Evolutionary conservation across 2,797 vertebrate species (phyloP).

Genomic region (Gymnopithys bicolor): DNA sequence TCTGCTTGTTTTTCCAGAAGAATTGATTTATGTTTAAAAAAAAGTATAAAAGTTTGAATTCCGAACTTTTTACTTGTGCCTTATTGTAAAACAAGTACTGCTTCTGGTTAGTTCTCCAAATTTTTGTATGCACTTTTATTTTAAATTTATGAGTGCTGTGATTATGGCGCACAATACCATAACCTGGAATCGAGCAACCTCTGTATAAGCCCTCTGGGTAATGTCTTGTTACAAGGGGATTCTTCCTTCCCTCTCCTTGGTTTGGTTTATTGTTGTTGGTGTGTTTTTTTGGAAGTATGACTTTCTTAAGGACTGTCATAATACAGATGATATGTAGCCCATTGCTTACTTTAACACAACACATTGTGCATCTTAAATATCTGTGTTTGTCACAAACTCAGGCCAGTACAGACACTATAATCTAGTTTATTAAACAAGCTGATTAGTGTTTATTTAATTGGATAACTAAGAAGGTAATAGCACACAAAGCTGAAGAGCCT

Average conservation of each 20-base stretch:
- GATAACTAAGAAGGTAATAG: not conserved
- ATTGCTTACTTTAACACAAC: not conserved
- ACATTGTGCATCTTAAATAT: not conserved
- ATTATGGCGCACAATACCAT: not conserved
- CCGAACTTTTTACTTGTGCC: not conserved
- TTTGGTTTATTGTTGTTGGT: not conserved
- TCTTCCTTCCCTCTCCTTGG: not conserved
- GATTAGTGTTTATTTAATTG: constrained; percentile 24
- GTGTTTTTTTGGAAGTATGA: not conserved
- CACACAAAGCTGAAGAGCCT: not conserved
- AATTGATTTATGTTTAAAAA: not conserved
- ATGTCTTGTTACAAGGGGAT: not conserved
- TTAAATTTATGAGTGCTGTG: not conserved
- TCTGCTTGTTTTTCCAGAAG: not conserved
- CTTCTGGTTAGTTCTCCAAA: not conserved
- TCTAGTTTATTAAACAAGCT: constrained; percentile 6
- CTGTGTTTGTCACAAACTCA: not conserved
- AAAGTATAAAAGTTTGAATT: not conserved
- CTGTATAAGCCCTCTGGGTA: not conserved
- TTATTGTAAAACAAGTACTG: not conserved
- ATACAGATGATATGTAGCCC: not conserved
- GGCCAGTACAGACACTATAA: not conserved
- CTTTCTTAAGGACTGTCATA: not conserved
- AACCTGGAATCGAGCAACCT: not conserved
- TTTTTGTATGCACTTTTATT: not conserved